Percentiles rank a stretch among this genome's conserved stretches.
Evolutionary conservation across 2,113 vertebrate species (phyloP).

Genomic region (Origma solitaria): DNA sequence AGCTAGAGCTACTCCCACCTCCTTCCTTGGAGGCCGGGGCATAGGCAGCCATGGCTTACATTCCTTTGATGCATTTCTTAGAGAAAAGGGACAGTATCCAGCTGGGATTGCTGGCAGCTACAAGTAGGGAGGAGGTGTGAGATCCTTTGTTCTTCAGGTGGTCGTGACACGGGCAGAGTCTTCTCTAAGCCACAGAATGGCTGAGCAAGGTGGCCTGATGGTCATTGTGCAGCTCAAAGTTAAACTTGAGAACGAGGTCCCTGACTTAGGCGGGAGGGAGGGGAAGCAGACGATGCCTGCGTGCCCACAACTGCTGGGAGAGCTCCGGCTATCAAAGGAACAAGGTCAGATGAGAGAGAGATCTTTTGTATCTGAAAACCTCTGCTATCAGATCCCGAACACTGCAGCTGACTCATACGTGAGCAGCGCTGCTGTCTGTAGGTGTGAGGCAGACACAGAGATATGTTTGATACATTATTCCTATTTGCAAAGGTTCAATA

Average conservation of each 20-base stretch:
- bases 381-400: background rate
- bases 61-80: background rate
- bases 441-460: slow-evolving; percentile 42
- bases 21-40: background rate
- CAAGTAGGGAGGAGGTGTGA: background rate
- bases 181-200: background rate
- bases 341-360: slow-evolving; percentile 29
- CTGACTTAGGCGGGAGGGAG: background rate
- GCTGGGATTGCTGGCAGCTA: background rate
- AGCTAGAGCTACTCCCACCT: background rate
- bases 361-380: background rate
- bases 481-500: slow-evolving; percentile 66
- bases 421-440: background rate
- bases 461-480: slow-evolving; percentile 17
- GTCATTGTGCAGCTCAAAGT: background rate
- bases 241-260: background rate
- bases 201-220: background rate
- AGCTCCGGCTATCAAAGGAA: background rate
- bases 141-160: background rate
- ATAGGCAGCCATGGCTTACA: background rate
- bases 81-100: background rate
- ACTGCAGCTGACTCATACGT: background rate
- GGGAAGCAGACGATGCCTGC: background rate
- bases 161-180: background rate
- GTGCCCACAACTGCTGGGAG: background rate